Conservation (phyloP, 2,113 vertebrate genomes). For the Tachysurus vachellii region DNA sequence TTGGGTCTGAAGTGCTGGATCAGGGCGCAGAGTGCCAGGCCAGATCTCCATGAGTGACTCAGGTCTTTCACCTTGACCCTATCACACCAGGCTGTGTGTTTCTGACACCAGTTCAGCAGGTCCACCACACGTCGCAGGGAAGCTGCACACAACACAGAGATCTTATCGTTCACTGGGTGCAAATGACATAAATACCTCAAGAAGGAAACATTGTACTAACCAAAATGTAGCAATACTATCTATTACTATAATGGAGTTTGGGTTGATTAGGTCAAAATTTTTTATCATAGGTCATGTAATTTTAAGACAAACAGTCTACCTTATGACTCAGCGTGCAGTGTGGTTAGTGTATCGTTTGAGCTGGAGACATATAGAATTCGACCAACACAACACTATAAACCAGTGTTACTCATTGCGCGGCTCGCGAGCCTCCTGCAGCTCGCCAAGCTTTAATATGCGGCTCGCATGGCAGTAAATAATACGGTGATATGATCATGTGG, state of each 20-base stretch:
- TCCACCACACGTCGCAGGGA: slow-evolving; percentile 70
- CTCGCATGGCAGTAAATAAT: no score
- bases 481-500: no score
- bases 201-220: neutral
- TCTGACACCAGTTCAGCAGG: slow-evolving; percentile 87
- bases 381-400: neutral
- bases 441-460: no score
- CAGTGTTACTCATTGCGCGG: no score
- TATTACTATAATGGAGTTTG: neutral
- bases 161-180: neutral
- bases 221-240: neutral
- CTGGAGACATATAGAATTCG: neutral
- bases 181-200: neutral
- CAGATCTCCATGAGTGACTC: slow-evolving; percentile 84
- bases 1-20: slow-evolving; percentile 82
- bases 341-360: neutral
- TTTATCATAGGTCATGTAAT: neutral
- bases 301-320: neutral
- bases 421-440: no score
- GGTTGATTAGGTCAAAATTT: neutral
- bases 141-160: slow-evolving; percentile 52
- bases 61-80: slow-evolving; percentile 79
- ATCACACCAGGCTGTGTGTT: slow-evolving; percentile 76
- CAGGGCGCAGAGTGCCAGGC: slow-evolving; percentile 85
- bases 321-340: neutral